A percentile compares a stretch with the other conserved stretches of the same genome.
Conservation (phyloP, 2,797 vertebrate genomes). For the Pitangus sulphuratus region DNA sequence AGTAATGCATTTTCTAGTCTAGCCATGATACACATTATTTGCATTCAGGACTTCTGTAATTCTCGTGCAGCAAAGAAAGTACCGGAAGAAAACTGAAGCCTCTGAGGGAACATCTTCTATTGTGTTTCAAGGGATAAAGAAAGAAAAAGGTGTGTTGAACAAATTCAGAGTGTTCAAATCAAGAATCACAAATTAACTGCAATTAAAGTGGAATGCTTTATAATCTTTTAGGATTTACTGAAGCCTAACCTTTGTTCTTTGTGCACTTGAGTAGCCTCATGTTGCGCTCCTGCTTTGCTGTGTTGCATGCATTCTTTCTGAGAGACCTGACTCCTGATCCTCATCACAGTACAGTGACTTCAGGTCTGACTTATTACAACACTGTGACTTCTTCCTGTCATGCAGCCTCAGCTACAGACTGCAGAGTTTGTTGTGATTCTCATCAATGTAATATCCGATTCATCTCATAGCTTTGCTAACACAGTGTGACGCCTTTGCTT, state of each 20-base stretch:
- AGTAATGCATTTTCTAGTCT: background rate
- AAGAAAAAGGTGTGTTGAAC: background rate
- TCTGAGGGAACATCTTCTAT: background rate
- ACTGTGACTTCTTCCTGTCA: fast-evolving
- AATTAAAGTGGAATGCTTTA: background rate
- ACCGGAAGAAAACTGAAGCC: background rate
- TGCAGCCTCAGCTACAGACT: background rate
- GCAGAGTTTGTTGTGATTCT: background rate
- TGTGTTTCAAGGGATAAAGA: background rate
- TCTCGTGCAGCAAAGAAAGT: background rate
- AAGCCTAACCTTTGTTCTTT: background rate
- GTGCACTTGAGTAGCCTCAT: background rate
- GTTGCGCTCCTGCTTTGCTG: background rate
- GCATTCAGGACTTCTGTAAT: background rate
- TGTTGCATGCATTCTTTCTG: background rate
- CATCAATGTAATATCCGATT: background rate
- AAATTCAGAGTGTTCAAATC: background rate
- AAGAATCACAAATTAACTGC: background rate
- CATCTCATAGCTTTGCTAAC: background rate
- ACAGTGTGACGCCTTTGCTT: background rate
- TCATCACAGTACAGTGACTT: background rate
- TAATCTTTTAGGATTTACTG: background rate
- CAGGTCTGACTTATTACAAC: background rate
- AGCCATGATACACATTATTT: background rate
- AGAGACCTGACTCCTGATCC: background rate